phyloP scores from a whole-genome alignment of 2,888 invertebrate genomes.

The Escarpia spicata region DNA sequence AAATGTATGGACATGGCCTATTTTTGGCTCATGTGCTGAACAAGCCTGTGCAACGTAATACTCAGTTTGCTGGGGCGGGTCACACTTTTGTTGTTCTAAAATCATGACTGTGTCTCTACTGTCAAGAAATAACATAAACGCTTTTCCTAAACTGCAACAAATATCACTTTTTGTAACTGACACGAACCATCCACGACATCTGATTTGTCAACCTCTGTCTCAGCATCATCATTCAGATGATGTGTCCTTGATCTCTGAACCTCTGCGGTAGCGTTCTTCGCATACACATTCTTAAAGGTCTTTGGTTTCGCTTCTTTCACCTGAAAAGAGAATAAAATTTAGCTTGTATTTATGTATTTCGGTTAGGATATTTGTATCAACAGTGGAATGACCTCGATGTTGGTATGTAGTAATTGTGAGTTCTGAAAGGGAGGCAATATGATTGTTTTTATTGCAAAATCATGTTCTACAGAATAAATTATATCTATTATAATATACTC shows the following conservation, averaged over 20 bases:
- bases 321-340: slow-evolving; percentile 43
- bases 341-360: not conserved
- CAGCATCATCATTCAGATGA: slow-evolving; percentile 67
- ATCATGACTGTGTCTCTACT: too few species aligned
- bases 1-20: too few species aligned
- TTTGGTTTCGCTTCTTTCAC: slow-evolving; percentile 63
- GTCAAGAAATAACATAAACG: too few species aligned
- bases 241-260: slow-evolving; percentile 57
- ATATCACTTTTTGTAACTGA: not conserved
- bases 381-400: too few species aligned
- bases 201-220: slow-evolving; percentile 67
- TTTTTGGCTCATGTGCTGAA: too few species aligned
- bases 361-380: not conserved
- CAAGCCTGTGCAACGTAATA: too few species aligned
- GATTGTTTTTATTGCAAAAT: too few species aligned
- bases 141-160: too few species aligned
- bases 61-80: too few species aligned
- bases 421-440: not conserved
- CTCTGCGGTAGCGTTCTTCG: slow-evolving; percentile 59
- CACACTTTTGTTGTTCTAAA: too few species aligned
- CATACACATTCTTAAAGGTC: slow-evolving; percentile 65
- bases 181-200: slow-evolving; percentile 70
- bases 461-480: too few species aligned
- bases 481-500: too few species aligned
- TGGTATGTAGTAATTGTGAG: not conserved